Evolutionary conservation across 2,888 invertebrate genomes (phyloP).

Genomic region (Vandiemenella viatica): DNA sequence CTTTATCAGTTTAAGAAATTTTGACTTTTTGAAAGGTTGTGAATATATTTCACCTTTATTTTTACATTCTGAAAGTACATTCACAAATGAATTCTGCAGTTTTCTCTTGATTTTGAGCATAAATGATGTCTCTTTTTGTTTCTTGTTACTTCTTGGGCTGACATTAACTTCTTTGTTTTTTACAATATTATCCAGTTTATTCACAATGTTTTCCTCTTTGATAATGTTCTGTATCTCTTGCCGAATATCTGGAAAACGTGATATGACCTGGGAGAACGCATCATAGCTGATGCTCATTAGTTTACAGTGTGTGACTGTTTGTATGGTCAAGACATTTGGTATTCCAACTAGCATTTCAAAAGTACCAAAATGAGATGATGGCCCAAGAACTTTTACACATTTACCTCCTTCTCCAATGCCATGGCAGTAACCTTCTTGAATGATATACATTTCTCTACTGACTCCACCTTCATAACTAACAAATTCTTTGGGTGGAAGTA

Average conservation of each 20-base stretch:
- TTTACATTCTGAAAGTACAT: slow-evolving; percentile 27
- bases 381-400: slow-evolving; percentile 27
- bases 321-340: slow-evolving; percentile 33
- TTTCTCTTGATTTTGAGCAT: background rate
- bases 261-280: slow-evolving; percentile 32
- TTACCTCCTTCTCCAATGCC: slow-evolving; percentile 26
- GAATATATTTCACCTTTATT: slow-evolving; percentile 29
- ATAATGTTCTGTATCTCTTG: slow-evolving; percentile 27
- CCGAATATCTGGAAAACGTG: slow-evolving; percentile 35
- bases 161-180: background rate
- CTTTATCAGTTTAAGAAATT: slow-evolving; percentile 26
- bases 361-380: slow-evolving; percentile 34
- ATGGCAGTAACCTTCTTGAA: slow-evolving; percentile 36
- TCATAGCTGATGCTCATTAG: slow-evolving; percentile 35
- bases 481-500: slow-evolving; percentile 37
- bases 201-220: background rate
- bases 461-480: slow-evolving; percentile 37
- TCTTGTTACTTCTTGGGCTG: background rate
- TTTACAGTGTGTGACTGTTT: slow-evolving; percentile 38
- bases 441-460: slow-evolving; percentile 36
- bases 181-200: background rate
- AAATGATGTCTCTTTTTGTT: background rate
- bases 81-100: slow-evolving; percentile 21
- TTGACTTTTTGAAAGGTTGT: slow-evolving; percentile 18
- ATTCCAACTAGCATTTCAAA: slow-evolving; percentile 34